Conservation (phyloP, 2,888 invertebrate genomes). For the Troides aeacus region DNA sequence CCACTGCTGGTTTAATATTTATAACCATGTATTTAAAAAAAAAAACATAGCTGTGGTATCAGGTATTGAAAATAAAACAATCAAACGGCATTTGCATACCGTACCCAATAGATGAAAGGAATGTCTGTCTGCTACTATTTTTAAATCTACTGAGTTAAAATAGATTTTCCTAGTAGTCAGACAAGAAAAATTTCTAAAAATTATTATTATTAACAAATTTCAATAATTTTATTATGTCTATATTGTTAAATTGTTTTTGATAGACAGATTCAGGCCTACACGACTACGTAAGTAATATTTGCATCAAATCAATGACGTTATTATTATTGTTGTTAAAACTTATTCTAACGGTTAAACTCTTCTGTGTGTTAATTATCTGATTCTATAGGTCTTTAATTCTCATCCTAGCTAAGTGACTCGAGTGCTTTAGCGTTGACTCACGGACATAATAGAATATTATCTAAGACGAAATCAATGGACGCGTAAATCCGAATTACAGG, state of each 20-base stretch:
- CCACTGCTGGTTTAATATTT: too few relatives aligned
- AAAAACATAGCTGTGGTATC: background rate
- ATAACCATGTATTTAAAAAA: background rate
- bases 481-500: constrained; percentile 65
- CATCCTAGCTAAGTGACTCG: background rate
- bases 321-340: too few relatives aligned
- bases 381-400: background rate
- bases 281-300: too few relatives aligned
- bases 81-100: constrained; percentile 14
- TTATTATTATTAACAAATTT: background rate
- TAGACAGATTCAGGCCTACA: too few relatives aligned
- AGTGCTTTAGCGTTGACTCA: constrained; percentile 40
- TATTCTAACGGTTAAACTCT: too few relatives aligned
- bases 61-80: constrained; percentile 17
- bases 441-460: constrained; percentile 62
- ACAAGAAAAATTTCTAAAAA: background rate
- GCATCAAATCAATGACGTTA: too few relatives aligned
- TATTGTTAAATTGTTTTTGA: background rate
- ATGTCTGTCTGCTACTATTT: background rate
- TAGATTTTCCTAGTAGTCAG: background rate
- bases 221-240: background rate
- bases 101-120: background rate
- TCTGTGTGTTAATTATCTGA: background rate
- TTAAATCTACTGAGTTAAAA: background rate
- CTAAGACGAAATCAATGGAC: constrained; percentile 43